Evolutionary conservation across 2,797 vertebrate genomes (phyloP).

Genomic region (Cirrhinus mrigala): DNA sequence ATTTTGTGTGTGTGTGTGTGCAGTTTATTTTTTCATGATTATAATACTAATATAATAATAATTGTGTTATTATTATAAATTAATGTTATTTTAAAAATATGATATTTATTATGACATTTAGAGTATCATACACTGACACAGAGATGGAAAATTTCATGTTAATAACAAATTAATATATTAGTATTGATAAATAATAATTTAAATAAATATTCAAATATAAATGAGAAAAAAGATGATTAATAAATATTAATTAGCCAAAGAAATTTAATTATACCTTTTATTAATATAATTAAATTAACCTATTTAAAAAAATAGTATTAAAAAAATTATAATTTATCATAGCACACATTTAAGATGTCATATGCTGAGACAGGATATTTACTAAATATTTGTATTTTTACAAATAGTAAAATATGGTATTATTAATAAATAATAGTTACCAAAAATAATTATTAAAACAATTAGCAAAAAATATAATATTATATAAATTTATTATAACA

Average conservation of each 20-base stretch:
- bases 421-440: no score
- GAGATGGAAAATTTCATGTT: neutral
- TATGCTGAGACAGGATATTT: neutral
- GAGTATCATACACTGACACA: neutral
- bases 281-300: no score
- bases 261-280: no score
- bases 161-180: neutral
- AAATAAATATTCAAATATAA: neutral
- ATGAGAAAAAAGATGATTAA: no score
- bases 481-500: no score
- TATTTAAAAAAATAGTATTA: no score
- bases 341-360: neutral
- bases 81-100: neutral
- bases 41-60: neutral
- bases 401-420: no score
- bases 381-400: neutral
- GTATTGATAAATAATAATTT: neutral
- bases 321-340: neutral
- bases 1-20: no score
- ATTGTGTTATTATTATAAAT: neutral
- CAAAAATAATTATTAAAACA: no score
- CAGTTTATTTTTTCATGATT: neutral
- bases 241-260: no score
- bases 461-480: no score
- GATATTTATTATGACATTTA: neutral